Evolutionary conservation across 2,797 vertebrate genomes (phyloP), one percentile per base, ranked within the genome.

Genomic region (Sardinella longiceps): DNA sequence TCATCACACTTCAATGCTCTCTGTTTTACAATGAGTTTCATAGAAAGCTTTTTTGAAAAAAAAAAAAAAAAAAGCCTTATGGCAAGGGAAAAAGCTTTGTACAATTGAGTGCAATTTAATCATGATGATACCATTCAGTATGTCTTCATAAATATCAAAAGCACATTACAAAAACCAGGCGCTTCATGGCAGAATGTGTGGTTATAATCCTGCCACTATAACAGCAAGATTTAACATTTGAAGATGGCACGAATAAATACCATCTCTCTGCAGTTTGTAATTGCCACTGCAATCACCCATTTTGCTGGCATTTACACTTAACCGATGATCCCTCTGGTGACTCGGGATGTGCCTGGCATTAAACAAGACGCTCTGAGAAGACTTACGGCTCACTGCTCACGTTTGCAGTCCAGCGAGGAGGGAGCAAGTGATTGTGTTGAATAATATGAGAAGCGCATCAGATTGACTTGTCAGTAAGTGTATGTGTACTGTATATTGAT

Each of bases 271-370:
- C 60, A 58, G 81, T 14, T 33, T 25, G 82, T 87, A 85, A 90
- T 88, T 88, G 50, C 25, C 14, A 60, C 60, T 43, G 60, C 83
- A 84, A 85, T 81, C 88, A 83, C 83, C 53, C 77, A 48, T 70
- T 63, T 63, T 43, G 82, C 58, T 90, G 88, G 86, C 89, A 90
- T 90, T 91, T 87, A 66, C 81, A 58, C 85, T 85, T 84, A 81
- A 80, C 43, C 51, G 20, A 50, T 43, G 86, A 81, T 81, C 33
- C 50, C 63, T 87, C 84, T 45, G 66, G 86, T 82, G 82, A 30
- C 80, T 51, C 28, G 37, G 37, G 86, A 87, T 85, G 88, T 86
- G 86, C 46, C 46, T 51, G n/a, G 87, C 84, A 91, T 90, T 91
- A 90, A 91, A 90, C 87, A 85, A 74, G 84, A 83, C 80, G 51